phyloP scores from a whole-genome alignment of 2,113 vertebrate genomes.

The Psophia crepitans region DNA sequence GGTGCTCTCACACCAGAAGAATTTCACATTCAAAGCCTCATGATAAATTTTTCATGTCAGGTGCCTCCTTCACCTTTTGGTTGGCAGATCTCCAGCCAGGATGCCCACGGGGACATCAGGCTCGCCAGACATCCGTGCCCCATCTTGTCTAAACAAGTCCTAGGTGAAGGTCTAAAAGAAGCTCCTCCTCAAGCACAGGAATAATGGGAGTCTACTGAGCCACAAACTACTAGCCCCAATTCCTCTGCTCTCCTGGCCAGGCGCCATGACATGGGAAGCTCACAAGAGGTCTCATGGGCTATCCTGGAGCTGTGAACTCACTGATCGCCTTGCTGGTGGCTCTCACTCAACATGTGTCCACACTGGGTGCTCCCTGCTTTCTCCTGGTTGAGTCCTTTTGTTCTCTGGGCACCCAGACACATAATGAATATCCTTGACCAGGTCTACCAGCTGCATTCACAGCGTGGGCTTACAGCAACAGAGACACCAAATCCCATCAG shows the following conservation, averaged over 20 bases:
- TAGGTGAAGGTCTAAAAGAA: background rate
- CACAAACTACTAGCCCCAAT: background rate
- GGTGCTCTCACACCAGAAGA: background rate
- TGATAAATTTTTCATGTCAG: background rate
- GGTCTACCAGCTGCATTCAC: background rate
- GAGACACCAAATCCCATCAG: background rate
- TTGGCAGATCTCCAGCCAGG: background rate
- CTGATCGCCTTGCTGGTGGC: background rate
- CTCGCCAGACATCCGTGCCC: background rate
- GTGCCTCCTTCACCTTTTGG: background rate
- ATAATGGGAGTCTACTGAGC: background rate
- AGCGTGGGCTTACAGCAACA: background rate
- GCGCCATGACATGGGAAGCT: too few species aligned
- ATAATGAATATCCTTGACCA: background rate
- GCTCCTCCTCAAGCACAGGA: background rate
- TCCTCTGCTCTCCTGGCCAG: background rate
- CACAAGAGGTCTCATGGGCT: background rate
- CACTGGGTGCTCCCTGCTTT: background rate
- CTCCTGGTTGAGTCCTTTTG: accelerated
- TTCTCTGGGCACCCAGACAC: background rate
- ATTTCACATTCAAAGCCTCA: background rate
- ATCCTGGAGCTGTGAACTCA: background rate
- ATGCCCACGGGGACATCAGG: background rate
- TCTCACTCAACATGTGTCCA: background rate
- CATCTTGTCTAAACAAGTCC: background rate